Conservation (phyloP, 2,888 invertebrate genomes). For the Phragmatobia fuliginosa region DNA sequence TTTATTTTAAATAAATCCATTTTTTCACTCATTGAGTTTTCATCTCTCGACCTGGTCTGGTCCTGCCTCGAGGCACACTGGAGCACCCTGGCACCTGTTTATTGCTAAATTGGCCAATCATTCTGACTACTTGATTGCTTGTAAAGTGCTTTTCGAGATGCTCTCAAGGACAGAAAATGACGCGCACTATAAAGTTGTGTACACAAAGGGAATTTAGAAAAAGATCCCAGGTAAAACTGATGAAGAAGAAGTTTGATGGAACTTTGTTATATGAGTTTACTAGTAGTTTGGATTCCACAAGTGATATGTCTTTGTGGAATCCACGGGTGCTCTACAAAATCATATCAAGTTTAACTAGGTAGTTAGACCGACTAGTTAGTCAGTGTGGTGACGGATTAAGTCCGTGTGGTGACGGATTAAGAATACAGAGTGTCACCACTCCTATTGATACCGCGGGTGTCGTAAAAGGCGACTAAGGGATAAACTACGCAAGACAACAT, state of each 20-base stretch:
- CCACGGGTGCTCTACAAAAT: background rate
- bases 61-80: conserved; percentile 47
- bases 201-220: conserved; percentile 20
- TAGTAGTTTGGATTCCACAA: background rate
- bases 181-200: conserved; percentile 40
- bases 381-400: too few species aligned
- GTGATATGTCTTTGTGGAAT: background rate
- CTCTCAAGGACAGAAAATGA: conserved; percentile 71
- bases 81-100: conserved; percentile 60
- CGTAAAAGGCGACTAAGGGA: too few species aligned
- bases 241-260: background rate
- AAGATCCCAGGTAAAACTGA: too few species aligned
- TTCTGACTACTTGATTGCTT: conserved; percentile 62
- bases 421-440: too few species aligned
- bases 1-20: conserved; percentile 21
- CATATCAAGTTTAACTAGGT: too few species aligned
- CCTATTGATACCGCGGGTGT: too few species aligned
- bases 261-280: background rate
- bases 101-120: conserved; percentile 81
- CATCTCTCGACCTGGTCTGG: conserved; percentile 42
- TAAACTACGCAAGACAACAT: too few species aligned
- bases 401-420: too few species aligned
- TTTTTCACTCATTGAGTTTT: conserved; percentile 43
- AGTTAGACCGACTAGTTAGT: too few species aligned
- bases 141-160: conserved; percentile 67